phyloP scores from a whole-genome alignment of 2,113 vertebrate species.

The Microcebus griseorufus region DNA sequence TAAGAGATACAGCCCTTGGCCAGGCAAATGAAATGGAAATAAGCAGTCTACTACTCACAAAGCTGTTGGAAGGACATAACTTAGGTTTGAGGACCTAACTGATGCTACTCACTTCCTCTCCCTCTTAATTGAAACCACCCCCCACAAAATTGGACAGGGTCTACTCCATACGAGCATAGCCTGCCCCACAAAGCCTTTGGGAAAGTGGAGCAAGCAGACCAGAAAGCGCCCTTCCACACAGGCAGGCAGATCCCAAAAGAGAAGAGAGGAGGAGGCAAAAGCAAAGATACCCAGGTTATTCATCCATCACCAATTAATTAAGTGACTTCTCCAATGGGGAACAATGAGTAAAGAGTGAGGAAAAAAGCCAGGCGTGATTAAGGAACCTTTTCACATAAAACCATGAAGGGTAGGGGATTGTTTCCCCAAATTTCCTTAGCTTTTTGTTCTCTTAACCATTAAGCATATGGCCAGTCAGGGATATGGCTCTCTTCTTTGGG shows the following conservation, averaged over 20 bases:
- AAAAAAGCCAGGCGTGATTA: not conserved
- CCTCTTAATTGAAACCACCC: not conserved
- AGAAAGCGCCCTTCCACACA: not conserved
- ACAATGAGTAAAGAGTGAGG: not conserved
- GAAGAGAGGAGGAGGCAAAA: not conserved
- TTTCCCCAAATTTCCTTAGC: not conserved
- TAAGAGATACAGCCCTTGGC: not conserved
- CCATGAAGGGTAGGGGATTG: not conserved
- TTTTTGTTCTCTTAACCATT: slow-evolving; percentile 1
- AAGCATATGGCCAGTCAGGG: not conserved
- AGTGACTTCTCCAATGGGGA: not conserved
- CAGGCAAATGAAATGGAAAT: not conserved
- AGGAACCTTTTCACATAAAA: not conserved
- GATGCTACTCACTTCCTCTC: not conserved
- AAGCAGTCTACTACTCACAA: not conserved
- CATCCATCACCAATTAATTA: not conserved
- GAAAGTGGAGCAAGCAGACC: not conserved
- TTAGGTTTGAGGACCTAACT: not conserved
- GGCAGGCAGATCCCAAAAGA: not conserved
- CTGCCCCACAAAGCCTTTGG: not conserved
- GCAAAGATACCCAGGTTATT: not conserved
- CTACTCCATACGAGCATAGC: not conserved
- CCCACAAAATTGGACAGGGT: not conserved
- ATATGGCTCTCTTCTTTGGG: not conserved
- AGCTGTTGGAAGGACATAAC: not conserved